A percentile compares a stretch with the other conserved stretches of the same genome.
phyloP scores from a whole-genome alignment of 2,797 vertebrate species.

The Channa striata region DNA sequence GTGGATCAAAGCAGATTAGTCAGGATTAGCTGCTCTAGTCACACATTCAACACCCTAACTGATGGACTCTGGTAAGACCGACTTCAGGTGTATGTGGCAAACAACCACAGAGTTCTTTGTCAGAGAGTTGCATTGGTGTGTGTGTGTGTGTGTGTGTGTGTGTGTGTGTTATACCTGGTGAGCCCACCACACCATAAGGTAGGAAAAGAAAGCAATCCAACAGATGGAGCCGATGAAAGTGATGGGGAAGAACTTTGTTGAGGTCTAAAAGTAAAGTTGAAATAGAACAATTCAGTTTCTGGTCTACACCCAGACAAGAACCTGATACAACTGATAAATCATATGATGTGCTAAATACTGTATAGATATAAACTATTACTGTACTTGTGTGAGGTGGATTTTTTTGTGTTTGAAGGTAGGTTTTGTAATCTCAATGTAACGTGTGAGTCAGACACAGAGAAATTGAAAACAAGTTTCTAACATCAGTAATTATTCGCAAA shows the following conservation, averaged over 20 bases:
- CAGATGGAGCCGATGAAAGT: conserved; percentile 93
- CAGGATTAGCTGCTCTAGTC: conserved; percentile 63
- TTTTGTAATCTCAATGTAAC: no score
- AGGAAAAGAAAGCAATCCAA: conserved; percentile 97
- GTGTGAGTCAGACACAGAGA: no score
- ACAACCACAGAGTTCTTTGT: background rate
- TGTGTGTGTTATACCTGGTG: conserved; percentile 90
- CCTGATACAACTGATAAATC: background rate
- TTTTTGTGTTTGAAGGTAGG: no score
- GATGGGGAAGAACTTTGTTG: conserved; percentile 90
- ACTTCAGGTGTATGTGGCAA: conserved; percentile 4
- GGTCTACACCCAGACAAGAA: background rate
- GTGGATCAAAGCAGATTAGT: conserved; percentile 67
- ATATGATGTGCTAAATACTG: background rate
- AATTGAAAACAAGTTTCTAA: no score
- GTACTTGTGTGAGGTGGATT: no score
- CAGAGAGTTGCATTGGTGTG: no score
- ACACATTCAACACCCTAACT: conserved; percentile 65
- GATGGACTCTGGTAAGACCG: conserved; percentile 29
- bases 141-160: conserved; percentile 7
- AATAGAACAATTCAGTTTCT: conserved; percentile 43
- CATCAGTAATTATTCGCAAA: no score
- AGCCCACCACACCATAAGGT: conserved; percentile 99
- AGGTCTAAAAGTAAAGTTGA: conserved; percentile 79
- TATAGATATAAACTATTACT: no score